Conservation (phyloP, 2,113 vertebrate species). For the Onychostruthus taczanowskii region DNA sequence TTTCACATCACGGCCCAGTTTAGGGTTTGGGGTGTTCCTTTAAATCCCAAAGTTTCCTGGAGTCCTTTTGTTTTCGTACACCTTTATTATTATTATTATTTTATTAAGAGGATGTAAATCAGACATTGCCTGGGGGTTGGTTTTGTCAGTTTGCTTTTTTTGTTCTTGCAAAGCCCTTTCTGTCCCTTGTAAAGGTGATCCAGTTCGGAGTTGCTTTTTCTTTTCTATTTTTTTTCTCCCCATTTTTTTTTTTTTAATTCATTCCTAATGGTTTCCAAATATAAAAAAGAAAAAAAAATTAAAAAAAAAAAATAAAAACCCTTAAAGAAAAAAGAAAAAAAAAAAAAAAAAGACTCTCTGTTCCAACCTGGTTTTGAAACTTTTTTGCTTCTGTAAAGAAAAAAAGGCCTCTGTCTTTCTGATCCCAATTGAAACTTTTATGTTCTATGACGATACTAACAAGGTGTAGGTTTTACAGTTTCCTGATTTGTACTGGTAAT, state of each 20-base stretch:
- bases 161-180: constrained; percentile 41
- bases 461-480: constrained; percentile 92
- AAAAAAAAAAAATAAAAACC: neutral
- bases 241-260: constrained; percentile 26
- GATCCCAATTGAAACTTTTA: constrained; percentile 77
- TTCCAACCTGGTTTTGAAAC: constrained; percentile 83
- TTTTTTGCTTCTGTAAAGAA: constrained; percentile 87
- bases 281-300: constrained; percentile 51
- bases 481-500: constrained; percentile 97
- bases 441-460: constrained; percentile 90
- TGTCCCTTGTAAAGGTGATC: constrained; percentile 59
- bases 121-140: constrained; percentile 54
- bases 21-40: constrained; percentile 12
- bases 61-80: constrained; percentile 58
- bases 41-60: constrained; percentile 58
- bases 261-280: constrained; percentile 75
- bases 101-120: constrained; percentile 65
- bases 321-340: neutral
- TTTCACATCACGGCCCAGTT: constrained; percentile 69
- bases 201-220: constrained; percentile 51
- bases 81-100: constrained; percentile 46
- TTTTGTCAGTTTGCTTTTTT: constrained; percentile 55
- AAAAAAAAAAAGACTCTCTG: constrained; percentile 71
- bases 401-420: constrained; percentile 85
- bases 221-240: constrained; percentile 12